Conservation (phyloP, 1,140 invertebrate genomes). For the Tetraneura akinire region DNA sequence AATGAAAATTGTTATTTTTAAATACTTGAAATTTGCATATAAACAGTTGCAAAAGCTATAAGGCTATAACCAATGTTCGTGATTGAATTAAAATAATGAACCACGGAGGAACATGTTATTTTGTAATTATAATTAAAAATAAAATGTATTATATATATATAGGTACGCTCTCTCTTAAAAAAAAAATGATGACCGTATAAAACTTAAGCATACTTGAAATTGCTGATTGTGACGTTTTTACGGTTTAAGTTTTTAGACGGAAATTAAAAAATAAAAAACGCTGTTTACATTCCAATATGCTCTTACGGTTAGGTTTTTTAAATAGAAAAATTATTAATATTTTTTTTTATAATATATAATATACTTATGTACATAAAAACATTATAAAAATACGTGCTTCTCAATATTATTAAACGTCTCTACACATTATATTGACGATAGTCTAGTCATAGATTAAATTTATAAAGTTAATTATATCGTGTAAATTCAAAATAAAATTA, state of each 20-base stretch:
- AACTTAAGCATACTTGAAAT: not conserved
- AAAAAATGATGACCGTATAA: not conserved
- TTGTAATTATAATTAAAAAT: too few relatives aligned
- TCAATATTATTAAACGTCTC: not conserved
- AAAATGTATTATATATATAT: not conserved
- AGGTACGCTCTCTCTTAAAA: not conserved
- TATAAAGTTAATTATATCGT: not conserved
- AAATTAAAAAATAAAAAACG: slow-evolving; percentile 13
- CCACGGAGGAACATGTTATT: too few relatives aligned
- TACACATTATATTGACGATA: not conserved
- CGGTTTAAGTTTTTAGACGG: not conserved
- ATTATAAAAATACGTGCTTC: not conserved
- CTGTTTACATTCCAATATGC: slow-evolving; percentile 4
- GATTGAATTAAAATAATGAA: not conserved
- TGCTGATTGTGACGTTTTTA: slow-evolving; percentile 1
- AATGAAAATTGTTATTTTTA: not conserved
- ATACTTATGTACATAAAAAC: too few relatives aligned
- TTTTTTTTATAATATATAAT: too few relatives aligned
- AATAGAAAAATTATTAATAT: too few relatives aligned
- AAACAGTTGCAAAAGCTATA: too few relatives aligned
- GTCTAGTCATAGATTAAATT: not conserved
- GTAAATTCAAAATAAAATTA: slow-evolving; percentile 31
- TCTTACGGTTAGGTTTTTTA: not conserved
- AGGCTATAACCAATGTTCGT: too few relatives aligned
- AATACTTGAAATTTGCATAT: too few relatives aligned